Conservation (phyloP, 1,140 invertebrate genomes). For the Diprion similis region DNA sequence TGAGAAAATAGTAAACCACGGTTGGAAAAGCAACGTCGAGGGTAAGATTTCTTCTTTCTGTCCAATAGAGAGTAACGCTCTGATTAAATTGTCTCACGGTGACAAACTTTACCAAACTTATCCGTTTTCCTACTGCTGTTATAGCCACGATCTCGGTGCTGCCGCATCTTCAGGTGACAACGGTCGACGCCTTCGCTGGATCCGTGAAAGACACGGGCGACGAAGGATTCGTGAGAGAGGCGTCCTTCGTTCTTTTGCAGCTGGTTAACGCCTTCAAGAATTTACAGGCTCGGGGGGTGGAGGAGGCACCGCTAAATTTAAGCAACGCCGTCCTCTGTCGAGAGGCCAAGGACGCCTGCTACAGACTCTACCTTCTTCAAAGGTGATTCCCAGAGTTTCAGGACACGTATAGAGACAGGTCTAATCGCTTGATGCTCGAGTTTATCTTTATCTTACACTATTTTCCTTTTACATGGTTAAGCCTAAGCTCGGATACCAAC, state of each 20-base stretch:
- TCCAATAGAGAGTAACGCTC: slow-evolving; percentile 15
- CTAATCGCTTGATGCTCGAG: background rate
- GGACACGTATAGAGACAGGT: background rate
- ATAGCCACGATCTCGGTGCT: slow-evolving; percentile 79
- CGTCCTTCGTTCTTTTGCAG: slow-evolving; percentile 78
- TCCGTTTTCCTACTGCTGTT: slow-evolving; percentile 47
- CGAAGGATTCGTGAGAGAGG: slow-evolving; percentile 57
- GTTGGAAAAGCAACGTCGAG: slow-evolving; percentile 68
- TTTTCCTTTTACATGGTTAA: slow-evolving; percentile 38
- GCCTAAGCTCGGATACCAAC: slow-evolving; percentile 67
- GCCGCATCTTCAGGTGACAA: slow-evolving; percentile 73
- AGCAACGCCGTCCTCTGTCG: slow-evolving; percentile 70
- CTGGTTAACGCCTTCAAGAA: slow-evolving; percentile 81
- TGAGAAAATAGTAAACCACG: slow-evolving; percentile 50
- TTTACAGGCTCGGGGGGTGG: slow-evolving; percentile 83
- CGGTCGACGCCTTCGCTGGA: slow-evolving; percentile 70
- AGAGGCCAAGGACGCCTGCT: slow-evolving; percentile 67
- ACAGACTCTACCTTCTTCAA: slow-evolving; percentile 76
- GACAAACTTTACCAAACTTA: background rate
- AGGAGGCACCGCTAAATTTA: slow-evolving; percentile 74
- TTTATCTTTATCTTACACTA: background rate
- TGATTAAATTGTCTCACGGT: background rate
- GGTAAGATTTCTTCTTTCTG: slow-evolving; percentile 53
- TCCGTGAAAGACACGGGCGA: slow-evolving; percentile 53
- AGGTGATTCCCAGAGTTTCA: slow-evolving; percentile 60